phyloP scores from a whole-genome alignment of 1,140 invertebrate species.

The Drosophila rhopaloa region DNA sequence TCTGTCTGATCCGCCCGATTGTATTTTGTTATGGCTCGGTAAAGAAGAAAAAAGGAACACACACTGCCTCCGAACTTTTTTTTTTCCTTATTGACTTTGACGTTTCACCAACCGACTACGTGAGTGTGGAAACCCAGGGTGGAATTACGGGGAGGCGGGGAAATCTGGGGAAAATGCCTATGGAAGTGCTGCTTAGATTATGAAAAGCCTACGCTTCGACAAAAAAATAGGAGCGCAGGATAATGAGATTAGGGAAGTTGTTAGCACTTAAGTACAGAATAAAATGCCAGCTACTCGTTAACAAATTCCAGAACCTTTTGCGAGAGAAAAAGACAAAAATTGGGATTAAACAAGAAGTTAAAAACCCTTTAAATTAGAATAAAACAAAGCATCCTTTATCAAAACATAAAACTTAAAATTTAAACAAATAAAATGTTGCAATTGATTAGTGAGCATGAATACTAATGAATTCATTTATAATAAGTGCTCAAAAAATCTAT shows the following conservation, averaged over 20 bases:
- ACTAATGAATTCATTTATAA: no score
- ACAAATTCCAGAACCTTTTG: background rate
- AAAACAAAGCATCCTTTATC: no score
- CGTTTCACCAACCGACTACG: constrained; percentile 41
- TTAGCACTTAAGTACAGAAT: constrained; percentile 27
- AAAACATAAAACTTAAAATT: no score
- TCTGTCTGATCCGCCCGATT: constrained; percentile 73
- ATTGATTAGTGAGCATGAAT: no score
- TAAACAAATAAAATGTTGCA: no score
- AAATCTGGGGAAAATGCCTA: constrained; percentile 7
- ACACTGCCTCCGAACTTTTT: constrained; percentile 25
- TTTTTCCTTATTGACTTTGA: constrained; percentile 68
- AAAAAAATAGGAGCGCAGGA: constrained; percentile 5
- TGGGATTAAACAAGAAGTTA: no score
- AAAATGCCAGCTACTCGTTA: constrained; percentile 8
- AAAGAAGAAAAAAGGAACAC: constrained; percentile 9
- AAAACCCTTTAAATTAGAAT: no score
- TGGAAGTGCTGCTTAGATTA: constrained; percentile 45
- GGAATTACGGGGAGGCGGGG: background rate
- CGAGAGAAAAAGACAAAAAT: no score
- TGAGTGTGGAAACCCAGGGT: constrained; percentile 6
- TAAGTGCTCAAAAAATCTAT: no score
- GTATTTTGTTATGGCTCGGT: constrained; percentile 65
- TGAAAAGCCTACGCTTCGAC: constrained; percentile 12
- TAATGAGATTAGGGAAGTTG: constrained; percentile 50